Conservation (phyloP, 1,140 invertebrate genomes). For the Euschistus heros region DNA sequence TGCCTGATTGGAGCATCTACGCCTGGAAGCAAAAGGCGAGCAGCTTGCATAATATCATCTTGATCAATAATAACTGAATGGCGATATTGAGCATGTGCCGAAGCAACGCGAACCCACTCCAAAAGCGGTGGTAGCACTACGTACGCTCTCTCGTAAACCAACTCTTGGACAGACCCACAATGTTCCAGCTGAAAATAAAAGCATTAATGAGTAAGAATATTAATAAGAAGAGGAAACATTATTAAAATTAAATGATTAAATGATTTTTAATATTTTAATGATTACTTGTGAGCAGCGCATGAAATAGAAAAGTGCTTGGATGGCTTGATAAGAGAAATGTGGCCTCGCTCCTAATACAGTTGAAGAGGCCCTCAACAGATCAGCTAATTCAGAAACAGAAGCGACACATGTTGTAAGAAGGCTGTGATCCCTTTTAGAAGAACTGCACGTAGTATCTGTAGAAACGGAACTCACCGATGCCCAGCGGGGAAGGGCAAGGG, state of each 20-base stretch:
- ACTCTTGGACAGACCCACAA: slow-evolving; percentile 51
- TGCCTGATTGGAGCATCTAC: slow-evolving; percentile 76
- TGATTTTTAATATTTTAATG: too few species aligned
- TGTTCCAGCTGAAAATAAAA: slow-evolving; percentile 45
- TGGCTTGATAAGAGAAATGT: slow-evolving; percentile 51
- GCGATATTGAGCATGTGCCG: slow-evolving; percentile 72
- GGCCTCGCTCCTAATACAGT: slow-evolving; percentile 35
- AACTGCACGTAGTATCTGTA: slow-evolving; percentile 31
- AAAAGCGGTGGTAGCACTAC: slow-evolving; percentile 75
- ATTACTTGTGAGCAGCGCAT: slow-evolving; percentile 77
- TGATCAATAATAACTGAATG: slow-evolving; percentile 65
- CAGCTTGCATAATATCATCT: slow-evolving; percentile 80
- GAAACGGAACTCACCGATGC: slow-evolving; percentile 58
- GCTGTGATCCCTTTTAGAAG: slow-evolving; percentile 51
- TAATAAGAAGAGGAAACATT: too few species aligned
- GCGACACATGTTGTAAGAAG: slow-evolving; percentile 80
- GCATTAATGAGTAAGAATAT: too few species aligned
- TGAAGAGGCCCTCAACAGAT: slow-evolving; percentile 51
- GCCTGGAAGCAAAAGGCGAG: slow-evolving; percentile 69
- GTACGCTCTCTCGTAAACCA: slow-evolving; percentile 77
- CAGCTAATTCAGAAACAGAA: slow-evolving; percentile 61
- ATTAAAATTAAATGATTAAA: too few species aligned
- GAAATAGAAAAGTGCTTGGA: slow-evolving; percentile 75
- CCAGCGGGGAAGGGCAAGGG: slow-evolving; percentile 72
- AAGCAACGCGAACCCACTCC: slow-evolving; percentile 74